Evolutionary conservation across 2,113 vertebrate genomes (phyloP), one percentile per base, ranked within the genome.

Genomic region (Syngnathoides biaculeatus): DNA sequence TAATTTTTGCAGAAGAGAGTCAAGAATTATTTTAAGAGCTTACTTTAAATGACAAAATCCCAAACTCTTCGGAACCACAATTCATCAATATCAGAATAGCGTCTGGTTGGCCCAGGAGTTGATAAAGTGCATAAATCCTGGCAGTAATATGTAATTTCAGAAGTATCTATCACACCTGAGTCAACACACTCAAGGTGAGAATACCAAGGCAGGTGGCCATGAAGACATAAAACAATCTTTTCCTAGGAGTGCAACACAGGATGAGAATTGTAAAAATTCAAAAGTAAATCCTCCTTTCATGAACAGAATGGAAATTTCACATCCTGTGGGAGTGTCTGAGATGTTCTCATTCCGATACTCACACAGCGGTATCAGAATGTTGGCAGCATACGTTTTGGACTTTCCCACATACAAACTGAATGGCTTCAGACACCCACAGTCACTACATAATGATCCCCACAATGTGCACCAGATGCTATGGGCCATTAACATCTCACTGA

Each of bases 401-500:
- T 39, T 59, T n/a, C 20, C 58, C 38, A 14, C 38, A 40, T 40
- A 61, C 20, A 42, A 61, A 61, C 35, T 40, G 58, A 35, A 39
- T 11, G 6, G 20, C 6, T 38, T 60, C 58, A 19, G 0, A 14
- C 57, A 59, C 17, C 57, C 57, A 12, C 15, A 35, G 38, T 61
- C 35, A 22, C 58, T 14, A 42, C 35, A 61, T 61, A 40, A 61
- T 40, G 58, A 40, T 61, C 4, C 2, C n/a, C 58, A 40, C 58
- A 61, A 40, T 22, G 58, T 20, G 20, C 38, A 22, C 20, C 58
- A 61, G 58, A 42, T 40, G 38, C 58, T 61, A 22, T 6, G 38
- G 40, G 38, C 20, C 58, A 61, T 40, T 61, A 40, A 22, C 38
- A 40, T 61, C 58, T 61, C 11, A 61, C 58, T 61, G 58, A 40